Evolutionary conservation across 2,888 invertebrate genomes (phyloP).

Genomic region (Helobdella robusta): DNA sequence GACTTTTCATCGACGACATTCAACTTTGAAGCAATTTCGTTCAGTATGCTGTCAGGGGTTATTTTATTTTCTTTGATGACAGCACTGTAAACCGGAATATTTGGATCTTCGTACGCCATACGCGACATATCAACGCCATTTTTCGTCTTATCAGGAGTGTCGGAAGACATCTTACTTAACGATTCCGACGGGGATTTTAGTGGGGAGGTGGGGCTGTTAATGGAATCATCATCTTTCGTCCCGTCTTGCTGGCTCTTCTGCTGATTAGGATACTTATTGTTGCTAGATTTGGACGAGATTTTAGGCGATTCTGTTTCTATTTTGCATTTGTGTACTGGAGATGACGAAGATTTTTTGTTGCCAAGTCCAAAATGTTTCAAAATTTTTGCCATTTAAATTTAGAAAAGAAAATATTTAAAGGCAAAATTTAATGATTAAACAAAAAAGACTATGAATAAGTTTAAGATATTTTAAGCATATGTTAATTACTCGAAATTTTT

Average conservation of each 20-base stretch:
- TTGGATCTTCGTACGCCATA: background rate
- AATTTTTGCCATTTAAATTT: constrained; percentile 26
- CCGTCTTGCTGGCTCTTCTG: background rate
- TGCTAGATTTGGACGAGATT: background rate
- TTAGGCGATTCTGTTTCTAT: constrained; percentile 18
- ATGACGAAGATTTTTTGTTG: constrained; percentile 19
- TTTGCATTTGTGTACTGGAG: constrained; percentile 23
- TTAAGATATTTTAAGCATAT: background rate
- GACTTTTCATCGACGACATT: constrained; percentile 19
- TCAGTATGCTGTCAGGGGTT: constrained; percentile 18
- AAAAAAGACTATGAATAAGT: background rate
- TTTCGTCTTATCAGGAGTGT: background rate
- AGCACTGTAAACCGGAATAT: constrained; percentile 21
- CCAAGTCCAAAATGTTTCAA: constrained; percentile 25
- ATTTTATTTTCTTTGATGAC: constrained; percentile 23
- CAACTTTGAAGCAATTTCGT: constrained; percentile 17
- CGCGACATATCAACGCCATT: background rate
- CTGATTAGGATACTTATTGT: background rate
- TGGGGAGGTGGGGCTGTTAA: constrained; percentile 14
- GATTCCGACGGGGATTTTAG: constrained; percentile 16
- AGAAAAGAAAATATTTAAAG: background rate
- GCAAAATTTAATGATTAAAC: background rate
- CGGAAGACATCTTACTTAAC: background rate
- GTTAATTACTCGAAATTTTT: too few species aligned
- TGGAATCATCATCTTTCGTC: constrained; percentile 2